Evolutionary conservation across 2,113 vertebrate species (phyloP).

Genomic region (Mesitornis unicolor): DNA sequence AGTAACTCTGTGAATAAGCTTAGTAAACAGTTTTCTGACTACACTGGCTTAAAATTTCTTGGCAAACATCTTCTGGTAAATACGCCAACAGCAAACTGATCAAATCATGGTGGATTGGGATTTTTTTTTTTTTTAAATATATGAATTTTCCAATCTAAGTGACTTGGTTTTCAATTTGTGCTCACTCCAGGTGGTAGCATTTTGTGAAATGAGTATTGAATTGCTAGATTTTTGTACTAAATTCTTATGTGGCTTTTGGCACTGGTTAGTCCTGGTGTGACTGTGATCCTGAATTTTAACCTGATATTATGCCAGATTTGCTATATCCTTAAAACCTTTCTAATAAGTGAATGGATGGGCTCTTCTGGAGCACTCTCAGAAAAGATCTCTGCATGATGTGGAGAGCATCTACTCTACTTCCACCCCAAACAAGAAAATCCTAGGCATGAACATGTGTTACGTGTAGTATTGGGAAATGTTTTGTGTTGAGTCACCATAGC

Average conservation of each 20-base stretch:
- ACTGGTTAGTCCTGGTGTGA: not conserved
- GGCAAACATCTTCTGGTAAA: not conserved
- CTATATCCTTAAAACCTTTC: not conserved
- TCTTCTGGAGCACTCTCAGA: not conserved
- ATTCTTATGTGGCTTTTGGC: not conserved
- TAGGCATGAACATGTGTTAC: fast-evolving
- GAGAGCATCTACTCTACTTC: not conserved
- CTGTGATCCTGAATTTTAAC: not conserved
- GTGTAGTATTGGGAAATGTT: not conserved
- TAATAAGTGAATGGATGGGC: not conserved
- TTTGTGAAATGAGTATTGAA: not conserved
- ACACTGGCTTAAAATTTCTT: not conserved
- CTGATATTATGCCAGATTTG: not conserved
- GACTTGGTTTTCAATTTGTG: not conserved
- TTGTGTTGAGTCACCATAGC: not conserved
- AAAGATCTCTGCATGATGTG: not conserved
- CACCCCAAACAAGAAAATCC: not conserved
- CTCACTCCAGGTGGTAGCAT: not conserved
- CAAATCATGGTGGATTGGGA: not conserved
- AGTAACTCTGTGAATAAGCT: not conserved
- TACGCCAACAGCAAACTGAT: not conserved
- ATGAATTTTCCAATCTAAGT: not conserved
- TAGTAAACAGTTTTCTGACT: not conserved
- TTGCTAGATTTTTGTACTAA: not conserved
- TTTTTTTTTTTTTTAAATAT: not conserved